Conservation (phyloP, 2,797 vertebrate species). For the Pteropus rufus region DNA sequence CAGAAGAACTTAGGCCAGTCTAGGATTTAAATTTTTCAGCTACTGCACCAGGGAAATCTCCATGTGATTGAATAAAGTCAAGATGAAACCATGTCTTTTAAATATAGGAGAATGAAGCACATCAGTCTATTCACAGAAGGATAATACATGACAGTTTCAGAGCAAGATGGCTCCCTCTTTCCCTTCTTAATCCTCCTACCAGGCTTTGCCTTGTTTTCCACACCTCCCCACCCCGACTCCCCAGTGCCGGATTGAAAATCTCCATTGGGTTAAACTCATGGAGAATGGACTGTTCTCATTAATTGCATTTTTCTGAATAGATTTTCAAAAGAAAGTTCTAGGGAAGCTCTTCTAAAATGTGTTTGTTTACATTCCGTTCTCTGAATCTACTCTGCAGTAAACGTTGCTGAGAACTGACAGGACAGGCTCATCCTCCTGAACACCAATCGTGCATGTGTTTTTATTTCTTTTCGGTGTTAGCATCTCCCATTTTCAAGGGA, state of each 20-base stretch:
- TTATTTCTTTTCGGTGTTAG: background rate
- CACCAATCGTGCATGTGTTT: background rate
- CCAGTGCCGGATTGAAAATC: background rate
- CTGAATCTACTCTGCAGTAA: background rate
- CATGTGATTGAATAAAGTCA: conserved; percentile 49
- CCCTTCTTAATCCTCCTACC: background rate
- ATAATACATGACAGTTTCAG: background rate
- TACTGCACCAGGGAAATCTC: conserved; percentile 45
- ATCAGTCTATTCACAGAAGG: background rate
- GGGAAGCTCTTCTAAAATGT: conserved; percentile 1
- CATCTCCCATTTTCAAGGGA: background rate
- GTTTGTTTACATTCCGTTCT: background rate
- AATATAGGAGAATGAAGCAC: background rate
- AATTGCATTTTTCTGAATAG: conserved; percentile 5
- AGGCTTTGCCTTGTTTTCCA: background rate
- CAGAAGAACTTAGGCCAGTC: conserved; percentile 8
- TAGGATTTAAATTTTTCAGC: conserved; percentile 52
- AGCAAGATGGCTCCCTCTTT: background rate
- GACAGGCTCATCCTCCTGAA: background rate
- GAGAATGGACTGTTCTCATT: background rate
- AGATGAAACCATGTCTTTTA: conserved; percentile 37
- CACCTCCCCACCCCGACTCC: background rate
- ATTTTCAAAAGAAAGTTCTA: conserved; percentile 41
- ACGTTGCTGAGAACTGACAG: background rate
- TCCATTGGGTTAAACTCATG: background rate